Conservation (phyloP, 2,888 invertebrate species). For the Microctonus aethiopoides region DNA sequence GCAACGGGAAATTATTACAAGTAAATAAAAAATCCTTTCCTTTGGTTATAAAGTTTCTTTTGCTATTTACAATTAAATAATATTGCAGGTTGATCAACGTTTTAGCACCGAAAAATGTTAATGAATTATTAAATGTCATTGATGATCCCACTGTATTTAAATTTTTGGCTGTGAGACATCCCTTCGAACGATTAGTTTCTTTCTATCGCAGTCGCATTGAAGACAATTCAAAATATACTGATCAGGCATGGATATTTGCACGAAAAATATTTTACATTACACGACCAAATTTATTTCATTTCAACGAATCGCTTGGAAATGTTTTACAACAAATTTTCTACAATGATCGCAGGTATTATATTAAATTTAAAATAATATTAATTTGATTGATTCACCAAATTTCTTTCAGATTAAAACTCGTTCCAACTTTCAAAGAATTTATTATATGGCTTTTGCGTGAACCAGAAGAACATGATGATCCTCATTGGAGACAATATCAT, state of each 20-base stretch:
- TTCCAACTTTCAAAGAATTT: conserved; percentile 64
- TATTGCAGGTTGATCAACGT: conserved; percentile 54
- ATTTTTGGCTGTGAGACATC: conserved; percentile 62
- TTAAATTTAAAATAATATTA: background rate
- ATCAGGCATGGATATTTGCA: conserved; percentile 62
- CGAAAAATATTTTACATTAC: conserved; percentile 61
- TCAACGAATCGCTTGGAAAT: conserved; percentile 47
- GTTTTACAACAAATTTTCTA: conserved; percentile 54
- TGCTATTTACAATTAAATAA: conserved; percentile 25
- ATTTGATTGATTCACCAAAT: conserved; percentile 2
- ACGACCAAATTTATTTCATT: conserved; percentile 58
- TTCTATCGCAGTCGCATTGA: conserved; percentile 64
- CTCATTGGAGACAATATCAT: conserved; percentile 62
- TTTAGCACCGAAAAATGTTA: conserved; percentile 50
- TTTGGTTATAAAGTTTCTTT: background rate
- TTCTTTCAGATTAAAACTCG: conserved; percentile 52
- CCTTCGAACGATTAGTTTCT: conserved; percentile 64
- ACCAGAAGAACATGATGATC: conserved; percentile 53
- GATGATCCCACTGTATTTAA: conserved; percentile 53
- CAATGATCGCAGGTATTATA: conserved; percentile 52
- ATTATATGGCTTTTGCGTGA: conserved; percentile 57
- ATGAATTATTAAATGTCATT: conserved; percentile 46
- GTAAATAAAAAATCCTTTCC: conserved; percentile 42
- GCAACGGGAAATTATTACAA: conserved; percentile 54
- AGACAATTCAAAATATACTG: conserved; percentile 61